Conservation (phyloP, 1,140 invertebrate species). For the Bombus sibiricus region DNA sequence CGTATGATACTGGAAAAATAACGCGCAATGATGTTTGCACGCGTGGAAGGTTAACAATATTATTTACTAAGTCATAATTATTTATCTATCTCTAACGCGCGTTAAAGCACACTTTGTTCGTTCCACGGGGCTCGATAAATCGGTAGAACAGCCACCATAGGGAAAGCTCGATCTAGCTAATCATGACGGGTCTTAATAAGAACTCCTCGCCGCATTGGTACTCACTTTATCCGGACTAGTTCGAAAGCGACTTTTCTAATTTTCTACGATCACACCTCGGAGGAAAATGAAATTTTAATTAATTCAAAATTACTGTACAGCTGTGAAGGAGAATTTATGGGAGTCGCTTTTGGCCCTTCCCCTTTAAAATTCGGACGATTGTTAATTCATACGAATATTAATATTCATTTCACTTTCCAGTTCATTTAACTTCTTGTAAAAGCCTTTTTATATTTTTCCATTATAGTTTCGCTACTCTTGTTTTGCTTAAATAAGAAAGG, state of each 20-base stretch:
- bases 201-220: not conserved
- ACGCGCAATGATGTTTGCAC: not conserved
- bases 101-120: slow-evolving; percentile 12
- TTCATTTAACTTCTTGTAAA: too few relatives aligned
- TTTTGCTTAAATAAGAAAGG: too few relatives aligned
- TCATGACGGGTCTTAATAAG: slow-evolving; percentile 1
- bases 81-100: not conserved
- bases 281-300: slow-evolving; percentile 31
- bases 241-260: slow-evolving; percentile 22
- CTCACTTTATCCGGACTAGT: slow-evolving; percentile 8
- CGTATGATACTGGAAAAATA: not conserved
- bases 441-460: too few relatives aligned
- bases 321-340: not conserved
- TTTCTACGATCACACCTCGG: slow-evolving; percentile 18
- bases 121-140: slow-evolving; percentile 13
- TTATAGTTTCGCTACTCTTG: too few relatives aligned
- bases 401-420: too few relatives aligned
- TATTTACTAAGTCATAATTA: not conserved
- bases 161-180: not conserved
- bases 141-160: not conserved
- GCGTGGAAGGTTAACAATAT: not conserved
- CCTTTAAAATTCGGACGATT: not conserved
- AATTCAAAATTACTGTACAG: not conserved
- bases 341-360: not conserved
- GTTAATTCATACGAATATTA: too few relatives aligned